A percentile compares a stretch with the other conserved stretches of the same genome.
Conservation (phyloP, 2,797 vertebrate genomes). For the Carduelis carduelis region DNA sequence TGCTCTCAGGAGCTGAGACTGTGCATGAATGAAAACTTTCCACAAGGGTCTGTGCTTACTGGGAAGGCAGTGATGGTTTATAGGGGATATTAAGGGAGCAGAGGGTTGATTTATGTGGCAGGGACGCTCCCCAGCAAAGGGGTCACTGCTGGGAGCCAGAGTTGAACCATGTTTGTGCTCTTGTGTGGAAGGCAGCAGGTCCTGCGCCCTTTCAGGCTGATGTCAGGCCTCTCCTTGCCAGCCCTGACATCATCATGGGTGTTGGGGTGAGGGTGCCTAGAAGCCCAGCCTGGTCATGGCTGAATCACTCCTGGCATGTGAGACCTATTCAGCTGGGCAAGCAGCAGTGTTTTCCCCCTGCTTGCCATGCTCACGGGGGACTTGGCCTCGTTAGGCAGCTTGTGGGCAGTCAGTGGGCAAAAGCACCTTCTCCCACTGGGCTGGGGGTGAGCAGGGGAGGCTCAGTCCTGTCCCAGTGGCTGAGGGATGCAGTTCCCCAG, state of each 20-base stretch:
- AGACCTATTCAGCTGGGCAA: conserved; percentile 23
- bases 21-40: background rate
- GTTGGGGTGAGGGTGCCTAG: background rate
- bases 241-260: background rate
- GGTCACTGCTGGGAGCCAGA: background rate
- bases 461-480: background rate
- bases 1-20: background rate
- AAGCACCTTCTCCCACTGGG: background rate
- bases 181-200: background rate
- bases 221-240: background rate
- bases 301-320: conserved; percentile 11
- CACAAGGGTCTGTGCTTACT: background rate
- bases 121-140: background rate
- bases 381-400: background rate
- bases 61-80: background rate
- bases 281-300: background rate
- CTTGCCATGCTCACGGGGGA: fast-evolving
- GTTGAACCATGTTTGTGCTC: background rate
- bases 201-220: background rate
- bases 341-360: background rate
- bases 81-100: background rate
- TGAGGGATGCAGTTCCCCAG: fast-evolving
- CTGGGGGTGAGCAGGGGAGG: background rate
- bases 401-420: background rate
- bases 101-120: background rate